Evolutionary conservation across 2,113 vertebrate genomes (phyloP), one percentile per base, ranked within the genome.

Genomic region (Steatornis caripensis): DNA sequence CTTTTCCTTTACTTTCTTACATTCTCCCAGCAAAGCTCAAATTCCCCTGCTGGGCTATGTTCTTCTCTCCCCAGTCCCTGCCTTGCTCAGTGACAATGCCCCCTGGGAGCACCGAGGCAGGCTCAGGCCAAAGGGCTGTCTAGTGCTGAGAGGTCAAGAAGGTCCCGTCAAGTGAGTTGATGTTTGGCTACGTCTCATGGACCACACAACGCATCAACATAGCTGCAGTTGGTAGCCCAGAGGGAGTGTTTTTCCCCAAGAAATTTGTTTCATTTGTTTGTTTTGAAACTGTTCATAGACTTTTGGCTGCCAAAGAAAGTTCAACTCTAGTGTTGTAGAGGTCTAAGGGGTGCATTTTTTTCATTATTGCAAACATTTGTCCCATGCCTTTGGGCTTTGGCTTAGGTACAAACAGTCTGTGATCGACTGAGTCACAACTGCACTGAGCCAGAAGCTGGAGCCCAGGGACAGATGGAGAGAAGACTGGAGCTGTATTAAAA

Each of bases 1-100:
- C 70, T 97, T 70, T 74, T 57, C 61, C 57, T 37, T 72, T 88
- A 34, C n/a, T 20, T 62, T 62, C 29, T 92, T 90, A 68, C 34
- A 19, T 37, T 85, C 54, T 72, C n/a, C 37, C 64, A 24, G 60
- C 27, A 92, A 72, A 92, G 82, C 82, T 61, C 24, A 23, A 61
- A 16, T 88, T 65, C n/a, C 7, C 7, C 62, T 86, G 49, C 70
- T 65, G 79, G 79, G 66, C 39, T 80, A 39, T 74, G 54, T 69
- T 34, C 51, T 90, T 53, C 39, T 69, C 32, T 83, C 71, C 49
- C 24, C 22, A 30, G 0, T 68, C 55, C 12, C 14, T 85, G 76
- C 46, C 36, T 24, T 72, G 24, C 53, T 51, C 1, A 1, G 48
- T 46, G 51, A 36, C 27, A 54, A 36, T 32, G 46, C 3, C 66